Evolutionary conservation across 2,888 invertebrate species (phyloP).

Genomic region (Diaphora mendica): DNA sequence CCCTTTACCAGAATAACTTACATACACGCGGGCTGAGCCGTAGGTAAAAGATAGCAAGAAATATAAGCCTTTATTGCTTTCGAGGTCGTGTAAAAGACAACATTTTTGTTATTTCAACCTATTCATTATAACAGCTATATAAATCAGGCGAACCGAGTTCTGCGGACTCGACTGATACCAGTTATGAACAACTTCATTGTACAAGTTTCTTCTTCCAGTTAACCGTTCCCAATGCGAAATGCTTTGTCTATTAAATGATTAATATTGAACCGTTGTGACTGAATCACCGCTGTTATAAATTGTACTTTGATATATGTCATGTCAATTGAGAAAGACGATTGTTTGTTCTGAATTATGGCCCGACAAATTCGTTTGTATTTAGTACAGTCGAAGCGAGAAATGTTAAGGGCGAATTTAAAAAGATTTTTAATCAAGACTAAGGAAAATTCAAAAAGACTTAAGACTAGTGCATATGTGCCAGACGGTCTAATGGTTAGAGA

Average conservation of each 20-base stretch:
- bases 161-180: constrained; percentile 1
- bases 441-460: neutral
- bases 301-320: constrained; percentile 17
- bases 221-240: neutral
- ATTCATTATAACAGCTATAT: neutral
- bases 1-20: too few species aligned
- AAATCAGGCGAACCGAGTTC: constrained; percentile 1
- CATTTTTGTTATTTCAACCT: neutral
- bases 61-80: neutral
- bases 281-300: constrained; percentile 8
- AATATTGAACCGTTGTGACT: constrained; percentile 12
- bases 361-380: neutral
- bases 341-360: constrained; percentile 9
- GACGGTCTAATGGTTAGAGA: too few species aligned
- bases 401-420: neutral
- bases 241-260: constrained; percentile 8
- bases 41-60: neutral
- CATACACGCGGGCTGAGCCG: too few species aligned
- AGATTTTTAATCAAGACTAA: neutral
- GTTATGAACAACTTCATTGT: constrained; percentile 12
- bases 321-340: constrained; percentile 10
- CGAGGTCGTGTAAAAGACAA: neutral
- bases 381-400: neutral
- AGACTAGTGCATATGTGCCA: neutral
- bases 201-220: constrained; percentile 1